Evolutionary conservation across 2,888 invertebrate species (phyloP).

Genomic region (Ophioninae sp.): DNA sequence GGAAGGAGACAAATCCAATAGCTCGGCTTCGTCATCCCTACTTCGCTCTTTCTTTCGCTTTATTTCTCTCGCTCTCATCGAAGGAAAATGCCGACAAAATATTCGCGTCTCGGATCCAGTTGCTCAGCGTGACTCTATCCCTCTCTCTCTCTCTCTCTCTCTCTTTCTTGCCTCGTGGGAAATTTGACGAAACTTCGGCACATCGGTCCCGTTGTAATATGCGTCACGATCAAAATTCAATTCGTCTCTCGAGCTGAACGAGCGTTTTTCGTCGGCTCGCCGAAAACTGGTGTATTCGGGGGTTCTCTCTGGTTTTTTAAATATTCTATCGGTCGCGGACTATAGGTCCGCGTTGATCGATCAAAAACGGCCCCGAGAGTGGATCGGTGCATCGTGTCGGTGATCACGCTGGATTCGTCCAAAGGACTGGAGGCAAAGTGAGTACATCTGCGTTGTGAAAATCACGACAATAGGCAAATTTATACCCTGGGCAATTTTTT

Average conservation of each 20-base stretch:
- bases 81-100: conserved; percentile 54
- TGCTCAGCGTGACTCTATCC: conserved; percentile 18
- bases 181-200: neutral
- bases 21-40: conserved; percentile 68
- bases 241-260: neutral
- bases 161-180: neutral
- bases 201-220: neutral
- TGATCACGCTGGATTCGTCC: conserved; percentile 61
- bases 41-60: conserved; percentile 62
- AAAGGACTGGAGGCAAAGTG: conserved; percentile 63
- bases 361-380: conserved; percentile 28
- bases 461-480: neutral
- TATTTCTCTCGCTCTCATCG: conserved; percentile 4
- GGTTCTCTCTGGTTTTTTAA: neutral
- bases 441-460: conserved; percentile 29
- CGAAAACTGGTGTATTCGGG: neutral
- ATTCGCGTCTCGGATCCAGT: conserved; percentile 29
- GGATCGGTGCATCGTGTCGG: conserved; percentile 45
- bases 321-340: conserved; percentile 7
- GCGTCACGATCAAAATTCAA: neutral
- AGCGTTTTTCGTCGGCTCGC: neutral
- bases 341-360: conserved; percentile 38
- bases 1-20: conserved; percentile 62
- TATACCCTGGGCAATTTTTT: neutral
- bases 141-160: conserved; percentile 6